Evolutionary conservation across 2,888 invertebrate genomes (phyloP).

Genomic region (Rutpela maculata): DNA sequence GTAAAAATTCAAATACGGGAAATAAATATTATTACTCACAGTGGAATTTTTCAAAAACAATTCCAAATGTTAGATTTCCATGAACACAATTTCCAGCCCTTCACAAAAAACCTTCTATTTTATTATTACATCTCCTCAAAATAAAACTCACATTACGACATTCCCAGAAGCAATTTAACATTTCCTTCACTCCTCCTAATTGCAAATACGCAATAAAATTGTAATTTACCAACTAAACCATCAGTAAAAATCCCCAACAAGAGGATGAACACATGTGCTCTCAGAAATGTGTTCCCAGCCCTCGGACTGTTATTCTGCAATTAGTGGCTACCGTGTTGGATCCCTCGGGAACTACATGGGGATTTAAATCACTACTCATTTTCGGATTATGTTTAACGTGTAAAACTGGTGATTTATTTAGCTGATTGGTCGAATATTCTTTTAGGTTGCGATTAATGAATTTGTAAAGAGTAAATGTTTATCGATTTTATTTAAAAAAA

Average conservation of each 20-base stretch:
- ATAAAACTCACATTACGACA: neutral
- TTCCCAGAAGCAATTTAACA: neutral
- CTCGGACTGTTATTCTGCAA: slow-evolving; percentile 61
- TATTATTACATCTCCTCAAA: neutral
- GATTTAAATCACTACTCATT: slow-evolving; percentile 57
- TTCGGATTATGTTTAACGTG: slow-evolving; percentile 56
- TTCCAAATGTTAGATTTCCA: too few species aligned
- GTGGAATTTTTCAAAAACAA: too few species aligned
- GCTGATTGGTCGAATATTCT: slow-evolving; percentile 10
- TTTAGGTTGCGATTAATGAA: slow-evolving; percentile 4
- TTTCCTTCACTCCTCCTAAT: slow-evolving; percentile 35
- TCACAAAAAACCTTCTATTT: neutral
- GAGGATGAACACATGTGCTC: slow-evolving; percentile 48
- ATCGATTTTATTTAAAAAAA: neutral
- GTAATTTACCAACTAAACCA: slow-evolving; percentile 51
- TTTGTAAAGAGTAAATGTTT: neutral
- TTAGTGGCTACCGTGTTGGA: slow-evolving; percentile 56
- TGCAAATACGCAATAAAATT: slow-evolving; percentile 46
- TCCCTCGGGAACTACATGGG: slow-evolving; percentile 49
- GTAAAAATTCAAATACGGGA: too few species aligned
- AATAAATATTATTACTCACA: too few species aligned
- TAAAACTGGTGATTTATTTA: slow-evolving; percentile 51
- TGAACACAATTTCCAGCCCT: too few species aligned
- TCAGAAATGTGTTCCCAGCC: slow-evolving; percentile 52
- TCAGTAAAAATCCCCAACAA: slow-evolving; percentile 45